Base-by-base conservation (phyloP, 2,113 vertebrate species). In the Coryphaenoides rupestris region DNA sequence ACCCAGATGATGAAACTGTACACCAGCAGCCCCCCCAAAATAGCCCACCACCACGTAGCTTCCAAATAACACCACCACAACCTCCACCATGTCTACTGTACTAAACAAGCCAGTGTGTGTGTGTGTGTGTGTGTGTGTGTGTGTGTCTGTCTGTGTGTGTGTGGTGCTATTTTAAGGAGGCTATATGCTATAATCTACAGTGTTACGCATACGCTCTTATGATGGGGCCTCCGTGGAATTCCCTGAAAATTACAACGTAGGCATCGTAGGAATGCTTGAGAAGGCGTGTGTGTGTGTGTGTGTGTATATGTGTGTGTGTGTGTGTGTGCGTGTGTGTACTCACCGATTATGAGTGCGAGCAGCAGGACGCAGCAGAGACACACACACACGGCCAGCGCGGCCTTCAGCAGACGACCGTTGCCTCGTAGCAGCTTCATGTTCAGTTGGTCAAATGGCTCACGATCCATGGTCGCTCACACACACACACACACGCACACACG, bases 311-410 rank as follows among this genome's bases (percentile, higher is more conserved):
- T 47, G 17, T 19, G 33, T 57, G 28, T 26, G 21, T 62, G 56
- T 65, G 58, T 58, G 61, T 56, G 58, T 55, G 47, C 46, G 59
- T 52, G 52, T 16, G 33, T 56, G 55, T 53, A 84, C 90, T 90
- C 72, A 91, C 90, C 87, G 70, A 89, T 65, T 62, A 91, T 87
- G 78, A 91, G 78, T 12, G 88, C 87, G 4, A 91, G 86, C 63
- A 91, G 77, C 70, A 91, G 84, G 28, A 73, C 80, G 0, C 78
- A 73, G 16, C 89, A 89, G 21, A 89, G 17, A 56, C 81, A 89
- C 78, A 75, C 85, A 69, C 83, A 84, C 63, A 85, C 77, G 61
- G 77, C 85, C 73, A 91, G 75, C 0, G 87, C 82, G 14, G 84
- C 81, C 82, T 73, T 87, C 64, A 87, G 86, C 45, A 84, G 65